A percentile compares a stretch with the other conserved stretches of the same genome.
phyloP scores from a whole-genome alignment of 2,797 vertebrate genomes.

The Lagodon rhomboides region DNA sequence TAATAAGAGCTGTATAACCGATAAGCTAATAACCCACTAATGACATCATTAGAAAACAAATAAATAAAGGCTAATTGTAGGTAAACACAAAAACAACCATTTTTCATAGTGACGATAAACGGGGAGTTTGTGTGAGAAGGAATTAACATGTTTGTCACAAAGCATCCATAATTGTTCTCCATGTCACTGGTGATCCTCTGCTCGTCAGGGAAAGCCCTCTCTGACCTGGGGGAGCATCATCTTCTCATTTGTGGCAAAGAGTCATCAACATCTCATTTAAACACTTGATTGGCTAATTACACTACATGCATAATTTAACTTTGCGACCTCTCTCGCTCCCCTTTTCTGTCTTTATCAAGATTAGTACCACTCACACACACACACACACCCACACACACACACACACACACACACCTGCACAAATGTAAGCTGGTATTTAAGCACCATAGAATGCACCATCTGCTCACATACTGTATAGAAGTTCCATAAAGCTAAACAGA shows the following conservation, averaged over 20 bases:
- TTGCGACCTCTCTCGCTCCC: conserved; percentile 46
- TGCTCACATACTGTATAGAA: too few species aligned
- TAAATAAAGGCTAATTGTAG: conserved; percentile 30
- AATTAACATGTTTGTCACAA: conserved; percentile 3
- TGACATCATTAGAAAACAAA: conserved; percentile 47
- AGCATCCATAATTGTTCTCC: conserved; percentile 16
- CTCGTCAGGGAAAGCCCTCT: conserved; percentile 21
- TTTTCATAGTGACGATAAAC: conserved; percentile 7
- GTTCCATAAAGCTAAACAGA: too few species aligned
- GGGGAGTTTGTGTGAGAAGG: not conserved
- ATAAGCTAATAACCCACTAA: conserved; percentile 52
- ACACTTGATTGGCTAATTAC: conserved; percentile 78
- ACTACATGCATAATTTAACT: conserved; percentile 82
- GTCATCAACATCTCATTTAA: conserved; percentile 80
- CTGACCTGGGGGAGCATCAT: conserved; percentile 49
- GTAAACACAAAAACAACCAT: conserved; percentile 27
- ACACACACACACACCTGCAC: too few species aligned
- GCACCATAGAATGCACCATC: not conserved
- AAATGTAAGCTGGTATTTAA: too few species aligned
- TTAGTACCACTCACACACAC: conserved; percentile 7
- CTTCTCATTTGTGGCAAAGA: conserved; percentile 63
- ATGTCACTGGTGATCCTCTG: conserved; percentile 24
- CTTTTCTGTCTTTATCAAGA: conserved; percentile 55
- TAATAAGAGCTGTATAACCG: conserved; percentile 58
- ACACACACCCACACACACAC: not conserved